Evolutionary conservation across 53 echinoderm and acorn worm species (phyloP), one percentile per base, ranked within the genome.

Genomic region (Astropecten irregularis): DNA sequence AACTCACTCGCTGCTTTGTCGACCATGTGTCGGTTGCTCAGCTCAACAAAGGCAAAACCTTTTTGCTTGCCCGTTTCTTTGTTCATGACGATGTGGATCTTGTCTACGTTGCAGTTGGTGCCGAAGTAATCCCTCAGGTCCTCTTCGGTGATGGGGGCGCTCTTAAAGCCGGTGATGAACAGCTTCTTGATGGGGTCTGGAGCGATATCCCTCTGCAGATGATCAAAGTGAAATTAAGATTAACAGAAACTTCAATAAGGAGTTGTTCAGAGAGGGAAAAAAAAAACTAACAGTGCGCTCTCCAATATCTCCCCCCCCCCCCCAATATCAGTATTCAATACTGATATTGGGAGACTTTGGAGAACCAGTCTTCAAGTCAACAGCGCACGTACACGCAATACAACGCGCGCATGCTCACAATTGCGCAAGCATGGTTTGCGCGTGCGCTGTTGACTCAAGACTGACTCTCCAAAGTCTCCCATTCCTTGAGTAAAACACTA

Each of bases 21-120:
- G 11, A 68, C 68, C 68, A 68, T 68, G 47, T 68, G 68, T 13
- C 47, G 68, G 68, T 68, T 68, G 68, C 68, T 68, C 44, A 68
- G n/a, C 35, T 68, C 68, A 2, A 68, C 68, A 27, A 68, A 68
- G 44, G 36, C 39, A 25, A 38, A 68, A 10, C 68, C 68, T 46
- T 68, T 68, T 7, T 22, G 27, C 25, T 27, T 68, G 8, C 47
- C 47, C 25, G 68, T 68, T 13, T 68, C 68, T 27, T 68, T 68
- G 28, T 68, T 46, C n/a, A 42, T 68, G 44, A 68, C 44, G 26
- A 68, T 23, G 47, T 68, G 23, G 47, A 68, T 28, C 26, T 68
- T 68, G 1, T 68, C 68, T 1, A 68, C 68, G 29, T 3, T 47
- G 29, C 68, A 68, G 19, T 44, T 44, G 44, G 34, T 25, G 11